Evolutionary conservation across 2,888 invertebrate genomes (phyloP), one percentile per base, ranked within the genome.

Genomic region (Drosophila neonasuta): DNA sequence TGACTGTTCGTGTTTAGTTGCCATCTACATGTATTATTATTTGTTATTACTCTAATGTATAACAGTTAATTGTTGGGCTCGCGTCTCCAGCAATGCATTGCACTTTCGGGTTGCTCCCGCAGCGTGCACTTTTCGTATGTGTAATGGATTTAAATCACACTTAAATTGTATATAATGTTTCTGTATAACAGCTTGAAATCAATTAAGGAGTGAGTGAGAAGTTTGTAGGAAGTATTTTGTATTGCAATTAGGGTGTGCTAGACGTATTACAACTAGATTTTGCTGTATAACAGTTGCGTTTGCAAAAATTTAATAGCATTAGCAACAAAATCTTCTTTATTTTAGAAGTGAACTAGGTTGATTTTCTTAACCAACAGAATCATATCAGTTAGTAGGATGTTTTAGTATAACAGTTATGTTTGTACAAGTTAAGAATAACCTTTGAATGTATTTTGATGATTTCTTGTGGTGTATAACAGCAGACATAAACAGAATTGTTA

Each of bases 1-100:
- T 79, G 82, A 71, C 82, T 76, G 44, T 81, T 68, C 65, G 68
- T 75, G 68, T 45, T 52, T 29, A 29, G 44, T 54, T 79, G 58
- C 20, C 49, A 67, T 48, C 51, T 56, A 61, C 50, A 45, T 50
- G 62, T 57, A 63, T 45, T 24, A 67, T 36, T 46, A 58, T 58
- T 56, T 41, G 17, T 60, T 62, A 62, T 15, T 30, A 34, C 46
- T 24, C 8, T n/a, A 11, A 30, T 17, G 17, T 56, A 46, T 56
- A 48, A 51, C 51, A 36, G 17, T 42, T 45, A 30, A 44, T 51
- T 44, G 13, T 15, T 24, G 24, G 6, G 24, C 10, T 17, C n/a
- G 34, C 24, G 10, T 13, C 24, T 20, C 10, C 13, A 9, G 41
- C 30, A 41, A 15, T 50, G 30, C 13, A 46, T 7, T 6, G 6